Evolutionary conservation across 2,888 invertebrate species (phyloP).

Genomic region (Uloborus plumipes): DNA sequence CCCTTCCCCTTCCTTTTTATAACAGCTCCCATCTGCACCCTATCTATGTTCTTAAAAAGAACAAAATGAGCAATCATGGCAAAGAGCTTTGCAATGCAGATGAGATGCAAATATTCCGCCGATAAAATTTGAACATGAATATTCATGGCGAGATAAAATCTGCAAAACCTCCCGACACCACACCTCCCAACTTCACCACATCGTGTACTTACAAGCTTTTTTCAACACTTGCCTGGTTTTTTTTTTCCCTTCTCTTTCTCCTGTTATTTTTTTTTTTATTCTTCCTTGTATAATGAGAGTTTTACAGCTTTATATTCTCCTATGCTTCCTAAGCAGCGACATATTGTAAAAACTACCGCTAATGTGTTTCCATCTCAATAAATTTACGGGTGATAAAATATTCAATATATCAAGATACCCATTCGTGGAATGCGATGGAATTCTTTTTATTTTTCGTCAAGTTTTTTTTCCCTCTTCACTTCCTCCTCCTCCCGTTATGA

Average conservation of each 20-base stretch:
- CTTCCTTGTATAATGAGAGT: slow-evolving; percentile 52
- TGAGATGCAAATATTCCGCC: slow-evolving; percentile 60
- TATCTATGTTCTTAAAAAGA: slow-evolving; percentile 26
- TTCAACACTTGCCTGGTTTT: background rate
- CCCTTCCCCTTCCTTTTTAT: slow-evolving; percentile 3
- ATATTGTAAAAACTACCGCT: slow-evolving; percentile 60
- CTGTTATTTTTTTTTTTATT: slow-evolving; percentile 25
- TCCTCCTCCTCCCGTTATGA: background rate
- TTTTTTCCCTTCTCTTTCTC: background rate
- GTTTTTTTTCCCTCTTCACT: too few species aligned
- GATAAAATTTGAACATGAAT: slow-evolving; percentile 62
- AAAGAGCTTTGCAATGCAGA: slow-evolving; percentile 59
- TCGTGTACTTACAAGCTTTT: slow-evolving; percentile 1
- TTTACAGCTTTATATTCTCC: slow-evolving; percentile 60
- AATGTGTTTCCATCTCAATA: slow-evolving; percentile 60
- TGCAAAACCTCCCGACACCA: slow-evolving; percentile 22
- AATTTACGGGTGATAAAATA: slow-evolving; percentile 62
- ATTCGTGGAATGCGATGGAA: slow-evolving; percentile 20
- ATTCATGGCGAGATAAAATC: slow-evolving; percentile 58
- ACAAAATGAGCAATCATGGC: slow-evolving; percentile 63
- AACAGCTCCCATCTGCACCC: background rate
- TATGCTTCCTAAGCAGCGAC: slow-evolving; percentile 26
- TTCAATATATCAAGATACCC: slow-evolving; percentile 62
- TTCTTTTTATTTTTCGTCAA: too few species aligned
- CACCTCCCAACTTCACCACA: background rate